Conservation (phyloP, 1,140 invertebrate genomes). For the Lordiphosa stackelbergi region DNA sequence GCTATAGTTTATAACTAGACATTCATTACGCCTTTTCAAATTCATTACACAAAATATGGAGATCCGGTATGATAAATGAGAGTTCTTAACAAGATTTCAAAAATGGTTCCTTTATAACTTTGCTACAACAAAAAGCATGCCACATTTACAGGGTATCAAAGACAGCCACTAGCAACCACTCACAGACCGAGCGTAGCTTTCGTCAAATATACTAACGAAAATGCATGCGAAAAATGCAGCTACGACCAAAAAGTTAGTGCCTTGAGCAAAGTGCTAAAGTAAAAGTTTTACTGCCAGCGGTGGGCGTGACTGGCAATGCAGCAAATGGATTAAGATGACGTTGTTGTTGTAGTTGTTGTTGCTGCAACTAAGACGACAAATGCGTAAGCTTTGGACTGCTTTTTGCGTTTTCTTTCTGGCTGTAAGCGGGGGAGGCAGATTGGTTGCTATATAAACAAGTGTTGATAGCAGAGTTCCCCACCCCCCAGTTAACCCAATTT, state of each 20-base stretch:
- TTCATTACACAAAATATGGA: too few relatives aligned
- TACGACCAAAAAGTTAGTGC: slow-evolving; percentile 9
- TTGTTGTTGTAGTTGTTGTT: slow-evolving; percentile 12
- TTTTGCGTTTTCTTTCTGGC: slow-evolving; percentile 20
- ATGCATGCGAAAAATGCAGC: slow-evolving; percentile 15
- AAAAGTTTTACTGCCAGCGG: slow-evolving; percentile 57
- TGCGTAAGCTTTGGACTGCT: slow-evolving; percentile 41
- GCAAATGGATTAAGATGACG: slow-evolving; percentile 60
- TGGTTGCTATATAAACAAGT: slow-evolving; percentile 52
- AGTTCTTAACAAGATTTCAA: too few relatives aligned
- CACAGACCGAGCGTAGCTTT: neutral
- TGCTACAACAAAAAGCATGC: too few relatives aligned
- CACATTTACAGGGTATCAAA: too few relatives aligned
- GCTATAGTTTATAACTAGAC: too few relatives aligned
- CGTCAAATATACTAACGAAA: slow-evolving; percentile 17
- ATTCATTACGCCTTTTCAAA: too few relatives aligned
- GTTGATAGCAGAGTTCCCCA: slow-evolving; percentile 51
- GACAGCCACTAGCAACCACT: too few relatives aligned
- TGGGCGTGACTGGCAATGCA: slow-evolving; percentile 48
- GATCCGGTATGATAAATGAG: too few relatives aligned
- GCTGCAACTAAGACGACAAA: slow-evolving; percentile 44
- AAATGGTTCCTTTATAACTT: too few relatives aligned
- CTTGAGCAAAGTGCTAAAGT: slow-evolving; percentile 19
- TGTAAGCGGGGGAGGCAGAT: neutral
- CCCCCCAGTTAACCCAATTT: slow-evolving; percentile 24